Percentiles rank a stretch among this genome's conserved stretches.
phyloP scores from a whole-genome alignment of 2,113 vertebrate species.

The Nanger granti region DNA sequence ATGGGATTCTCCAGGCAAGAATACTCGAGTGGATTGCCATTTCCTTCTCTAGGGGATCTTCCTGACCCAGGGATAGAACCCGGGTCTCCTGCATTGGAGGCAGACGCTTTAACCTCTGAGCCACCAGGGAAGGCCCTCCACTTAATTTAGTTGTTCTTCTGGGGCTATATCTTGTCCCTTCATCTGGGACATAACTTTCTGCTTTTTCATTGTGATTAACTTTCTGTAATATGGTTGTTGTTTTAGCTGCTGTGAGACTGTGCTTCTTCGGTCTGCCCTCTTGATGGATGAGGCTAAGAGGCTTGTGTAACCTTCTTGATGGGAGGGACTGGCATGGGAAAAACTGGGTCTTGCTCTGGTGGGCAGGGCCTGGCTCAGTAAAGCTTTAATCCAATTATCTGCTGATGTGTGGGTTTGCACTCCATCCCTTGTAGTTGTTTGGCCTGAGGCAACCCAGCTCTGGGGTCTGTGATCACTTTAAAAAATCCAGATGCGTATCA shows the following conservation, averaged over 20 bases:
- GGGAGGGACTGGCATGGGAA: background rate
- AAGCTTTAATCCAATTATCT: background rate
- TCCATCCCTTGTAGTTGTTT: background rate
- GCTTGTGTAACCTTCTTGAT: background rate
- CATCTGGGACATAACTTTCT: background rate
- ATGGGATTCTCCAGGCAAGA: too few species aligned
- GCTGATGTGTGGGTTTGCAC: background rate
- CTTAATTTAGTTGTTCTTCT: background rate
- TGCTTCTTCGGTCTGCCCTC: background rate
- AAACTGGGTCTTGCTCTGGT: background rate
- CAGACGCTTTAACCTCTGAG: too few species aligned
- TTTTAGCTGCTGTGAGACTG: background rate
- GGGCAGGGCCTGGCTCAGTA: background rate
- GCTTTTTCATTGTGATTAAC: background rate
- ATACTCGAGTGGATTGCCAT: too few species aligned
- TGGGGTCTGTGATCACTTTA: background rate
- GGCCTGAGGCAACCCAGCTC: background rate
- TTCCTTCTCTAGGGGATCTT: too few species aligned
- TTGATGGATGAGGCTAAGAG: background rate
- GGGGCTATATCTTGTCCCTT: background rate
- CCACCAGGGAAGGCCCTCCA: background rate
- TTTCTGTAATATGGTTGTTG: background rate
- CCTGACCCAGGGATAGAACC: too few species aligned
- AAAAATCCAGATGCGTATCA: background rate
- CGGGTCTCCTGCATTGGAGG: too few species aligned